Conservation (phyloP, 2,888 invertebrate species). For the Eupithecia abbreviata region DNA sequence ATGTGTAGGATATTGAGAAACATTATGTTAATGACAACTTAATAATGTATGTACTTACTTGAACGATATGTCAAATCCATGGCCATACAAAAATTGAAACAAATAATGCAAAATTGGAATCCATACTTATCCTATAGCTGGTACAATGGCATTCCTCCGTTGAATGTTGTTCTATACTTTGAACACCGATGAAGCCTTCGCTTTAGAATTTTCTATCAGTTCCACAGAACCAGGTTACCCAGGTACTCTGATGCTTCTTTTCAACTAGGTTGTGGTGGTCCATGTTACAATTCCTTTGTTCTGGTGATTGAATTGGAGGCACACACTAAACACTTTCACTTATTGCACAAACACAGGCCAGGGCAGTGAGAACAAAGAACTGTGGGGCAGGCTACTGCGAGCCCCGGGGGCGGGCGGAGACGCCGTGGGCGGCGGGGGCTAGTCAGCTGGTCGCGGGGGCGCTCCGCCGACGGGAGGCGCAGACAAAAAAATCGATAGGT, state of each 20-base stretch:
- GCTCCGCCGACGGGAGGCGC: constrained; percentile 72
- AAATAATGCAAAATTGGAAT: constrained; percentile 3
- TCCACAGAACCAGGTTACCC: constrained; percentile 10
- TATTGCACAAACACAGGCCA: constrained; percentile 53
- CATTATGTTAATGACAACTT: not conserved
- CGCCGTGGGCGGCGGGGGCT: constrained; percentile 58
- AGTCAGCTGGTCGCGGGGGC: constrained; percentile 59
- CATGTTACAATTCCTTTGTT: constrained; percentile 51
- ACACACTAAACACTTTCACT: constrained; percentile 58
- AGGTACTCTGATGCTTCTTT: constrained; percentile 37
- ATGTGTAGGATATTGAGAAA: not conserved
- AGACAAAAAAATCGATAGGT: constrained; percentile 84
- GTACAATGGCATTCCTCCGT: constrained; percentile 3
- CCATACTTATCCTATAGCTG: constrained; percentile 28
- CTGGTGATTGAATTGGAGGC: constrained; percentile 37
- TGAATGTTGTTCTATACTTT: not conserved
- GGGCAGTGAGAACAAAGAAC: constrained; percentile 57
- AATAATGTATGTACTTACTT: constrained; percentile 1
- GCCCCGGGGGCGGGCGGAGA: constrained; percentile 52
- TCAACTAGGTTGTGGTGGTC: constrained; percentile 15
- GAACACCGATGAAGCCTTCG: not conserved
- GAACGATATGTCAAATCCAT: constrained; percentile 13
- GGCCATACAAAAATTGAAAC: constrained; percentile 10
- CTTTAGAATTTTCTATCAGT: constrained; percentile 23
- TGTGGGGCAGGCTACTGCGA: constrained; percentile 35